Base-by-base conservation (phyloP, 1,140 invertebrate genomes). In the Drosophila melanica region DNA sequence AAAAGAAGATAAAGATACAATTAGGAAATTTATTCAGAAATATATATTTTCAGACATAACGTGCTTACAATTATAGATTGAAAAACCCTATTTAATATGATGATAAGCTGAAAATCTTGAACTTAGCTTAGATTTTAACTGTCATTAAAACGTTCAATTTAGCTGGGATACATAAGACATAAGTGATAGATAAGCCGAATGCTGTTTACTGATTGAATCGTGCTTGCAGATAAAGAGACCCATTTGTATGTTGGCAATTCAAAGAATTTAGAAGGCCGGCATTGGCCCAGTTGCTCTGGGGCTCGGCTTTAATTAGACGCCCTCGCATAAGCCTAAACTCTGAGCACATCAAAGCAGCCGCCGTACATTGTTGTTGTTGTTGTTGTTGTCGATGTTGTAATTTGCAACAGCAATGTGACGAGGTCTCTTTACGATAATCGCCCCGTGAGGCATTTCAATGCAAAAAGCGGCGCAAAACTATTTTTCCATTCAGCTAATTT, bases 401-500 rank as follows among this genome's bases (percentile, higher is more conserved):
- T 81, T 81, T 77, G 39, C 82, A 64, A 39, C 50, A 79, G 75
- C 78, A 86, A 85, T 86, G 78, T 68, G 65, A 42, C 81, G 82
- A 85, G 82, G 81, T 81, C 71, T 81, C 69, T 87, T 51, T 64
- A 73, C 82, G 81, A 82, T 86, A 87, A 86, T 87, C 81, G 75
- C 82, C 54, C 58, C 63, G 47, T 79, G 66, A 66, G 84, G 84
- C 73, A 87, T 87, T 87, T 87, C 84, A 89, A 89, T 87, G 84
- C 59, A 48, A 67, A 77, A 84, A 85, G 84, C 81, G 81, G 63
- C 63, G 75, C 75, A 69, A 77, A 89, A 87, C 82, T 84, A 89
- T 89, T 89, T 89, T 89, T 89, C 85, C 84, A 89, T 84, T 89
- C 84, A 89, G 79, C 84, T 87, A 82, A 87, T 87, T 86, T 89